Conservation (phyloP, 2,888 invertebrate genomes). For the Yponomeuta malinellus region DNA sequence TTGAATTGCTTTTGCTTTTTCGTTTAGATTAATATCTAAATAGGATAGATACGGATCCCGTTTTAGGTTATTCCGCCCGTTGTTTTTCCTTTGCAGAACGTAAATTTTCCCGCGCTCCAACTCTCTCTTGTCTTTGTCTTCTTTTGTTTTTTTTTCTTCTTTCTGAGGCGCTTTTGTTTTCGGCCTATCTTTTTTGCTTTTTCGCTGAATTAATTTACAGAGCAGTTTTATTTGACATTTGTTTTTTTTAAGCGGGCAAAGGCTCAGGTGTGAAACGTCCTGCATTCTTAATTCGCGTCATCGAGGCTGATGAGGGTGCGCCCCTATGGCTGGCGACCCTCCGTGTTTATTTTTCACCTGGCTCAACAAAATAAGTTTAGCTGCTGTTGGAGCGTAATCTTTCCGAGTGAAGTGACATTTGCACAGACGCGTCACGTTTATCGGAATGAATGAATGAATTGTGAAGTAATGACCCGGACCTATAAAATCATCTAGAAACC, state of each 20-base stretch:
- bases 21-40: slow-evolving; percentile 77
- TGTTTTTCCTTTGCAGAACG: slow-evolving; percentile 60
- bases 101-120: slow-evolving; percentile 56
- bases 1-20: slow-evolving; percentile 76
- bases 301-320: slow-evolving; percentile 53
- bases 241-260: slow-evolving; percentile 32
- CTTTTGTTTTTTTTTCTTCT: slow-evolving; percentile 23
- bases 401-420: slow-evolving; percentile 12
- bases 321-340: slow-evolving; percentile 28
- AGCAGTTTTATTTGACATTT: slow-evolving; percentile 14
- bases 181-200: slow-evolving; percentile 31
- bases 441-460: background rate
- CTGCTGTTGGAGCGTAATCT: slow-evolving; percentile 12
- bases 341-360: slow-evolving; percentile 50
- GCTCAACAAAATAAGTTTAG: slow-evolving; percentile 18
- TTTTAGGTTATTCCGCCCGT: slow-evolving; percentile 65
- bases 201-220: slow-evolving; percentile 1
- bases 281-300: slow-evolving; percentile 53
- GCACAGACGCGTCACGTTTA: slow-evolving; percentile 12
- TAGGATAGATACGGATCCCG: slow-evolving; percentile 75
- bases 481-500: too few species aligned
- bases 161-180: slow-evolving; percentile 54
- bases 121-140: slow-evolving; percentile 44
- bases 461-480: too few species aligned
- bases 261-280: slow-evolving; percentile 52